Percentiles rank a stretch among this genome's conserved stretches.
phyloP scores from a whole-genome alignment of 2,888 invertebrate species.

The Dynastes grantii region DNA sequence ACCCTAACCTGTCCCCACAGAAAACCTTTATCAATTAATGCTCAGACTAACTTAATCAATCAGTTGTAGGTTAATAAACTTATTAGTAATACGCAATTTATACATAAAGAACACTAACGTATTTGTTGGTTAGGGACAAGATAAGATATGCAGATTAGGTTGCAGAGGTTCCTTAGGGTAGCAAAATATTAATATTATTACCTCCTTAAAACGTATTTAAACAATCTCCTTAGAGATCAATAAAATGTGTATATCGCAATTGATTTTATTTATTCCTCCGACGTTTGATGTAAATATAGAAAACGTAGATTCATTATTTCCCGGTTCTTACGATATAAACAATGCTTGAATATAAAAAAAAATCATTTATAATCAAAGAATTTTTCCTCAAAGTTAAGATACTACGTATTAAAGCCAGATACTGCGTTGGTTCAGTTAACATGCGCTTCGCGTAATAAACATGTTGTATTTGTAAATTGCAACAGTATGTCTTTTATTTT shows the following conservation, averaged over 20 bases:
- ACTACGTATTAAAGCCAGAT: neutral
- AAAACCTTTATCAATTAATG: slow-evolving; percentile 20
- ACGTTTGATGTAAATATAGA: neutral
- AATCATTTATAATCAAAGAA: too few species aligned
- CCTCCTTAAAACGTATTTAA: too few species aligned
- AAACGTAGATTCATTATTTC: too few species aligned
- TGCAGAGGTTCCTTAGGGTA: slow-evolving; percentile 23
- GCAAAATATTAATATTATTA: neutral
- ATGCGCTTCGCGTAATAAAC: too few species aligned
- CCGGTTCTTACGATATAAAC: too few species aligned
- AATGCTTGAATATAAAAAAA: too few species aligned
- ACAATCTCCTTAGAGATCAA: neutral
- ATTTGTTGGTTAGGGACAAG: neutral
- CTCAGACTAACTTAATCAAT: slow-evolving; percentile 5
- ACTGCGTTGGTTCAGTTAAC: too few species aligned
- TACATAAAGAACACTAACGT: slow-evolving; percentile 16
- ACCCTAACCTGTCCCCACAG: neutral
- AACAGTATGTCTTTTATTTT: too few species aligned
- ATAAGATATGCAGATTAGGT: slow-evolving; percentile 21
- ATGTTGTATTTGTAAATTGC: too few species aligned
- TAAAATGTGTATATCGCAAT: neutral
- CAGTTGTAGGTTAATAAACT: slow-evolving; percentile 8
- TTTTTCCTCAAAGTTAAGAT: too few species aligned
- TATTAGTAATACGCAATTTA: slow-evolving; percentile 17
- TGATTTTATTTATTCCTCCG: neutral